Base-by-base conservation (phyloP, 2,113 vertebrate genomes). In the Phylloscopus trochiloides region DNA sequence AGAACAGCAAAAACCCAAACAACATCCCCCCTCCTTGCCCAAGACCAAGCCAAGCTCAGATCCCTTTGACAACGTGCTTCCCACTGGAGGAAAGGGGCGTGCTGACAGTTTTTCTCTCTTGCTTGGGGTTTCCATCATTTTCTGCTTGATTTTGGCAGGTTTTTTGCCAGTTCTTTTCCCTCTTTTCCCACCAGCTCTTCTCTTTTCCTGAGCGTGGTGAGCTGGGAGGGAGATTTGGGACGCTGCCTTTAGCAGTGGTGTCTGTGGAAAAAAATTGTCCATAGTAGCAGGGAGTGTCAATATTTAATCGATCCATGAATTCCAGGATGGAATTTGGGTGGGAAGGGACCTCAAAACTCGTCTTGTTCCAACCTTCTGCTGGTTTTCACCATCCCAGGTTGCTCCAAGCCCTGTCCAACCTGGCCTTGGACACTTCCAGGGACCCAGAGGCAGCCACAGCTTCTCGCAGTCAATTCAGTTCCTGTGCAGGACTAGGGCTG, bases 401-500 rank as follows among this genome's bases (percentile, higher is more conserved):
- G 45, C 52, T 66, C 52, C 76, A 28, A 38, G 7, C 34, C 12
- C 4, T 0, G 0, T 58, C 51, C 59, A 66, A 0, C 22, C 31
- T 9, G 50, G 32, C 66, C 28, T 29, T 32, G 68, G 45, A 4
- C 28, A 25, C 7, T 59, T 12, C 4, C 52, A 66, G 43, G 68
- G 52, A 2, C 19, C 52, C 52, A 32, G 51, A 31, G 32, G 51
- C 43, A 36, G 67, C 26, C 75, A 1, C 21, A 65, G 36, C 12
- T 32, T 0, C 36, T 7, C 24, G 1, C 14, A 51, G 31, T 8
- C 22, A 18, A 0, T 13, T 34, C 29, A 48, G 1, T 8, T 34
- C 32, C 26, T 16, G 34, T 0, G 5, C 6, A 5, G 45, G 5
- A 3, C 32, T 6, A 0, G 4, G 25, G 40, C 38, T 63, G 43